Evolutionary conservation across 2,888 invertebrate genomes (phyloP), one percentile per base, ranked within the genome.

Genomic region (Belgica antarctica): DNA sequence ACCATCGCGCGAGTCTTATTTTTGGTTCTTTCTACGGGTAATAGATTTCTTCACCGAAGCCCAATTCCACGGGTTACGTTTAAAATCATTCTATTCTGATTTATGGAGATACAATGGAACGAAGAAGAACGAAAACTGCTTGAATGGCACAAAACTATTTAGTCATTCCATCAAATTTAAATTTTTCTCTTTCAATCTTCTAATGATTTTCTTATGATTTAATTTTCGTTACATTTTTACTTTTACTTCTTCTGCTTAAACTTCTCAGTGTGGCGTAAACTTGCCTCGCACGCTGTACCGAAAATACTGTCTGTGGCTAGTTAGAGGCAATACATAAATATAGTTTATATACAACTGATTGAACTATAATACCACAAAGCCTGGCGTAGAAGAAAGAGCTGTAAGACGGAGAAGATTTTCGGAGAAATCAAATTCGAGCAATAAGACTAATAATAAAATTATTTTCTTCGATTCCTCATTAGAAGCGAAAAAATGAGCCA

Each of bases 91-190:
- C 65, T 66, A 66, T 66, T 66, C 65, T 66, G 65, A 66, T 66
- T 66, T 46, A 17, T 25, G 41, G 34, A 31, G 46, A 36, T 10
- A 62, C 62, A 41, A 66, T 46, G 27, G 19, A 63, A n/a, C 2
- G 25, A 61, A 61, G 28, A 61, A 24, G 61, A 24, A 15, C 8
- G 15, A 28, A 10, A 28, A 28, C 47, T 28, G 68, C 57, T 68
- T 68, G 68, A 68, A 68, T 68, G 68, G 57, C 46, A 68, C 68
- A 70, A 70, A 69, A 70, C 61, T 61, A 70, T 70, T 70, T 70
- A 70, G 70, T 70, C 70, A 70, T 70, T 70, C 70, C 70, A 70
- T 70, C 70, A 70, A 70, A 70, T 70, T 70, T 70, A 61, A 70
- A 61, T 70, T 52, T 70, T 63, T 66, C 52, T 66, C n/a, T 47